Evolutionary conservation across 2,113 vertebrate genomes (phyloP).

Genomic region (Tricholaema leucomelas): DNA sequence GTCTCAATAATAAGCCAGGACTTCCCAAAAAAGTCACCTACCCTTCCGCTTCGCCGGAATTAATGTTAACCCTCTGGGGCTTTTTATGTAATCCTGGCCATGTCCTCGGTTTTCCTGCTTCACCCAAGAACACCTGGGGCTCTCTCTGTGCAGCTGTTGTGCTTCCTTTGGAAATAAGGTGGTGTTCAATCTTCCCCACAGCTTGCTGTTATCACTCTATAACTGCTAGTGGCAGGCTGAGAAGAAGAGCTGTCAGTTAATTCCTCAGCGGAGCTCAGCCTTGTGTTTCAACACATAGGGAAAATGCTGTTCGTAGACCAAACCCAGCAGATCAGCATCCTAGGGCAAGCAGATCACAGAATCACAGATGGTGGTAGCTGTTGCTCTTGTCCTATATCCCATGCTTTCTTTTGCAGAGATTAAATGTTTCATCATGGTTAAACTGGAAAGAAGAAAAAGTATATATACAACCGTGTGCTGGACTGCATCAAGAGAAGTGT

Average conservation of each 20-base stretch:
- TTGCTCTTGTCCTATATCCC: not conserved
- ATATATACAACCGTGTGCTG: too few relatives aligned
- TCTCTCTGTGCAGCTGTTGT: not conserved
- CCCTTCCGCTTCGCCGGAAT: not conserved
- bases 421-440: not conserved
- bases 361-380: not conserved
- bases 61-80: not conserved
- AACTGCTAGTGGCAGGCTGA: not conserved
- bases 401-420: not conserved
- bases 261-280: not conserved
- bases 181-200: not conserved
- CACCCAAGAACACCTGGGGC: not conserved
- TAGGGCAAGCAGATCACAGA: not conserved
- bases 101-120: fast-evolving
- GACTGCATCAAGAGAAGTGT: too few relatives aligned
- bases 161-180: not conserved
- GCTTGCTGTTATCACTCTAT: not conserved
- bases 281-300: not conserved
- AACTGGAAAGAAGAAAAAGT: not conserved
- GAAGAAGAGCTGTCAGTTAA: not conserved
- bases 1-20: not conserved
- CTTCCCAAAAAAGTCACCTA: not conserved
- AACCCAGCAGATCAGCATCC: not conserved
- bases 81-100: not conserved
- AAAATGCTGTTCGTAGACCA: not conserved